These are phyloP conservation scores for Dermatophagoides farinae DNA, from an alignment of 1,140 invertebrate genomes.

Conservation along the genomic window DNA sequence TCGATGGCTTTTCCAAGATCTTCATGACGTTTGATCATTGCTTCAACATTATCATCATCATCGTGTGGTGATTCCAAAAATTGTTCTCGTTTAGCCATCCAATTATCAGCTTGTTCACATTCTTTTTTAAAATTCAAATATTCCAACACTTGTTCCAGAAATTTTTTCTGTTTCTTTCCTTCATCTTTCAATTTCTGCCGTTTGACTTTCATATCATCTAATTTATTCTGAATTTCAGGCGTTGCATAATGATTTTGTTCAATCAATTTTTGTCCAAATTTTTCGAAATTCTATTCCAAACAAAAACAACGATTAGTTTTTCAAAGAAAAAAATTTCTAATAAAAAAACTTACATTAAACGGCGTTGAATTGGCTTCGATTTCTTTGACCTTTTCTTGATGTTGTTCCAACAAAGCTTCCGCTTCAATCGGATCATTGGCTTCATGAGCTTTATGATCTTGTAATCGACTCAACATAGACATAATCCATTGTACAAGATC, in stretches of 20 bases:
- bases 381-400: constrained; percentile 94
- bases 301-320: constrained; percentile 79
- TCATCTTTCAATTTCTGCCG: constrained; percentile 76
- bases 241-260: constrained; percentile 42
- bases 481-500: constrained; percentile 94
- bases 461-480: constrained; percentile 77
- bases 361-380: constrained; percentile 93
- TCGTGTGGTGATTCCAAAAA: constrained; percentile 85
- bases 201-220: constrained; percentile 67
- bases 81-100: constrained; percentile 95
- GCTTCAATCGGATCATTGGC: constrained; percentile 98
- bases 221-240: constrained; percentile 49
- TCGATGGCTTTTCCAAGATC: constrained; percentile 89
- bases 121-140: constrained; percentile 96
- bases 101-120: constrained; percentile 91
- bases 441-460: constrained; percentile 82
- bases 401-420: constrained; percentile 81
- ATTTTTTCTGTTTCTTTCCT: constrained; percentile 67
- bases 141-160: constrained; percentile 63
- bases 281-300: constrained; percentile 40
- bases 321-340: constrained; percentile 53
- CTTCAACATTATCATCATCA: constrained; percentile 94
- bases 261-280: constrained; percentile 46
- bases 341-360: constrained; percentile 55
- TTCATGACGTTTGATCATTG: constrained; percentile 98